A percentile compares a stretch with the other conserved stretches of the same genome.
phyloP scores from a whole-genome alignment of 2,113 vertebrate species.

The Otis tarda region DNA sequence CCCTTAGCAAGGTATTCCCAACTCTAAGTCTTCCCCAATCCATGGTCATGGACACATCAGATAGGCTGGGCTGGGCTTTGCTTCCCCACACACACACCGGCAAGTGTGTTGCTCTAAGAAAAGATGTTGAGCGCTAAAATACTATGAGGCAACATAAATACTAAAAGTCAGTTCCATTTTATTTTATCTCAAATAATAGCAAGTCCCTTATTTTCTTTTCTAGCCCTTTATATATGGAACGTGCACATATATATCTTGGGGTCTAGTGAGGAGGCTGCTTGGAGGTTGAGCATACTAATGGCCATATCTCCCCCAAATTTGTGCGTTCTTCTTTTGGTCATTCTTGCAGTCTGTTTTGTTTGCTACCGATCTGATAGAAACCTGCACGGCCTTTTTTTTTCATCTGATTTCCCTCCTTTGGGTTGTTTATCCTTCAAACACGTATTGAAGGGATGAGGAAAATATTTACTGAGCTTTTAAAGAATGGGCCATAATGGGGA shows the following conservation, averaged over 20 bases:
- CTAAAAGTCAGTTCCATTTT: not conserved
- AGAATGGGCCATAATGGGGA: constrained; percentile 6
- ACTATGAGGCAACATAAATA: not conserved
- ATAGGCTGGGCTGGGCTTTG: rapidly evolving
- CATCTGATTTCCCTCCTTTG: constrained; percentile 20
- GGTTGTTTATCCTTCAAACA: constrained; percentile 34
- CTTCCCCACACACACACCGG: rapidly evolving
- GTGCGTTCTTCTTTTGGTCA: not conserved
- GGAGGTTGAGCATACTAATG: not conserved
- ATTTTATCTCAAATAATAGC: not conserved
- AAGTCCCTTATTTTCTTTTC: not conserved
- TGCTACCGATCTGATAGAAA: not conserved
- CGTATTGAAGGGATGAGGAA: constrained; percentile 17
- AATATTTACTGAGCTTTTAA: constrained; percentile 42
- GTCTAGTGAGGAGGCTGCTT: not conserved
- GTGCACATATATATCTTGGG: not conserved
- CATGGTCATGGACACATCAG: rapidly evolving
- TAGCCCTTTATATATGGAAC: not conserved
- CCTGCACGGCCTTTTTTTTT: not conserved
- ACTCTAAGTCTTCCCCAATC: not conserved
- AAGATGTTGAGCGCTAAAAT: not conserved
- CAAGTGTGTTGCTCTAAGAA: not conserved
- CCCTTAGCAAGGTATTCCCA: not conserved
- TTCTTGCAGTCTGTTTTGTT: constrained; percentile 11
- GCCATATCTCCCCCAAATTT: not conserved